Base-by-base conservation (phyloP, 2,888 invertebrate genomes). In the Idaea straminata region DNA sequence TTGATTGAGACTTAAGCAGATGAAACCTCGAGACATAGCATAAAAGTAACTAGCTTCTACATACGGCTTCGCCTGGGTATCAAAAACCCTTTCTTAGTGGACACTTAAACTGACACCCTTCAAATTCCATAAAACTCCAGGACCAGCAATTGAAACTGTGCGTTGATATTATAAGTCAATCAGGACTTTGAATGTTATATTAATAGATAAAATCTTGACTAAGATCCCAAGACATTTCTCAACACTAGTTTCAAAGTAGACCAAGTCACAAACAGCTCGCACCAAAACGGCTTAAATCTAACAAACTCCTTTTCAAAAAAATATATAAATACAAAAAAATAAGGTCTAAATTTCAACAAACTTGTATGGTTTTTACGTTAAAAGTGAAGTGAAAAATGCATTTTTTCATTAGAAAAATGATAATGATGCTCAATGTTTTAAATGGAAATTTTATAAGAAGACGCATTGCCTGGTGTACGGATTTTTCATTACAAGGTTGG, bases 351-450 rank as follows among this genome's bases (percentile, higher is more conserved):
- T 73, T 83, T 0, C 59, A 57, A 35, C 74, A 61, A 15, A 0
- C 0, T 0, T 0, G 0, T 1, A 13, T 16, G 72, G 78, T 73
- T 77, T 78, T 77, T 82, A 75, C 69, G 76, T 67, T 77, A 63
- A 81, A 64, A 66, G 65, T 63, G 34, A 65, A 69, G 64, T 70
- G 73, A 79, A 79, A 81, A 83, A 81, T 80, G 80, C 76, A 86
- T 88, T 91, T 92, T 88, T 92, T 88, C 77, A 83, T 84, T 85
- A 89, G 88, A 92, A 92, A 92, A 92, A 92, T 82, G 92, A 92
- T 92, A 91, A 90, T 90, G 89, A 90, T 85, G 81, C 82, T 80
- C 80, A 78, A 79, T 83, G 85, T 92, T 92, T 92, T 91, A 92
- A 89, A 88, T 85, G 92, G 92, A 92, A 92, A 90, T 92, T 92